Evolutionary conservation across 2,797 vertebrate species (phyloP), one percentile per base, ranked within the genome.

Genomic region (Sebastes cheni): DNA sequence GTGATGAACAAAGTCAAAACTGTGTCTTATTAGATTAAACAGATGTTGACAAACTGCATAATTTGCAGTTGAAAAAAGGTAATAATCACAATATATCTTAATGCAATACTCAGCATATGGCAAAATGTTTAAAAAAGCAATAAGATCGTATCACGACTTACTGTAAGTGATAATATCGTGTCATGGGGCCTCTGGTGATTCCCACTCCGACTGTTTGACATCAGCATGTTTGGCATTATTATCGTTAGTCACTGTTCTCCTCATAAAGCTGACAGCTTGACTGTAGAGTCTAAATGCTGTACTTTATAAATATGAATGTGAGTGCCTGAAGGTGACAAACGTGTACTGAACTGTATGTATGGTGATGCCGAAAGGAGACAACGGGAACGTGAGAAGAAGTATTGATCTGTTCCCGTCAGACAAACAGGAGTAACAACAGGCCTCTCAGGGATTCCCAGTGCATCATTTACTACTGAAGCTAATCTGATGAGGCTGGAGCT

Each of bases 401-500:
- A 87, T 83, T 56, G 72, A 90, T 87, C 67, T 65, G 55, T 50
- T 79, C 54, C 23, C 1, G 10, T 86, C 58, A 75, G 85, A 83
- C 82, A 82, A 77, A 79, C 62, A 68, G 39, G 36, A 80, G 75
- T 76, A 58, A 60, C 23, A 77, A 36, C 30, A 68, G 67, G 61
- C 52, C 71, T 88, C 76, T 16, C 11, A 79, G 77, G 66, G 76
- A 84, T 66, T 79, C 77, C 68, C 67, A 60, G 69, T 64, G 67
- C 68, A 67, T 81, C 66, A 16, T 82, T 77, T 73, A 77, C 80
- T 58, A 65, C 74, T 80, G 60, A 50, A 61, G 61, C 58, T 75
- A 78, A 84, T 88, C 68, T 79, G 81, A 87, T 84, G 73, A 83
- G 59, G 59, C 80, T 81, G 67, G 84, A 88, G 83, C 69, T 84